phyloP scores from a whole-genome alignment of 1,140 invertebrate genomes.

The Lanistes nyassanus region DNA sequence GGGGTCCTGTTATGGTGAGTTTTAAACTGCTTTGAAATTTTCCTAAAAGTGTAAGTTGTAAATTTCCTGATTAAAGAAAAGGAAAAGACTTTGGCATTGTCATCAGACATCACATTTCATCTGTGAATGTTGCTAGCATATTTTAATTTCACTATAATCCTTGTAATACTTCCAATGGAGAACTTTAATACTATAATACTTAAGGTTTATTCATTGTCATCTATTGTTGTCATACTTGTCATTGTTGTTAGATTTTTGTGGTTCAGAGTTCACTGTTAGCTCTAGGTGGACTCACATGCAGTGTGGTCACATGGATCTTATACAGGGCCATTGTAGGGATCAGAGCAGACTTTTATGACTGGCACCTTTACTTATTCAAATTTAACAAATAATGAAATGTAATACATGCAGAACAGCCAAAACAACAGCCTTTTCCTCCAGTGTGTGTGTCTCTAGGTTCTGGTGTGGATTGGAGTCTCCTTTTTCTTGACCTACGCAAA shows the following conservation, averaged over 20 bases:
- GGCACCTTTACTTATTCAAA: too few relatives aligned
- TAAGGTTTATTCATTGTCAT: too few relatives aligned
- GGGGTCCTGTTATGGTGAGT: slow-evolving; percentile 78
- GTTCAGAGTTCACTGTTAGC: slow-evolving; percentile 4
- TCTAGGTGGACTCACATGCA: slow-evolving; percentile 9
- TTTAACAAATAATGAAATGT: too few relatives aligned
- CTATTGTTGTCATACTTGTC: too few relatives aligned
- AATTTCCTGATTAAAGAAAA: slow-evolving; percentile 12
- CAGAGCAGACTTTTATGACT: background rate
- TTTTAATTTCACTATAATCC: too few relatives aligned
- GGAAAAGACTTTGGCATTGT: background rate
- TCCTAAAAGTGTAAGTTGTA: slow-evolving; percentile 15
- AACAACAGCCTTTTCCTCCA: too few relatives aligned
- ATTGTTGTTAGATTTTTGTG: slow-evolving; percentile 18
- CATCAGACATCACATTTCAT: too few relatives aligned
- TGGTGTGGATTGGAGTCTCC: slow-evolving; percentile 76
- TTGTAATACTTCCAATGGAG: too few relatives aligned
- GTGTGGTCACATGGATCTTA: slow-evolving; percentile 13
- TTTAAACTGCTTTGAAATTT: background rate
- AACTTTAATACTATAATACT: too few relatives aligned
- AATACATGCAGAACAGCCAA: too few relatives aligned
- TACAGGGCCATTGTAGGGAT: slow-evolving; percentile 18
- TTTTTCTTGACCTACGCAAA: slow-evolving; percentile 83
- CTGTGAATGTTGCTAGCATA: too few relatives aligned
- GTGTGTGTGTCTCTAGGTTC: slow-evolving; percentile 69